phyloP scores from a whole-genome alignment of 2,113 vertebrate genomes.

The Poeciliopsis retropinna region DNA sequence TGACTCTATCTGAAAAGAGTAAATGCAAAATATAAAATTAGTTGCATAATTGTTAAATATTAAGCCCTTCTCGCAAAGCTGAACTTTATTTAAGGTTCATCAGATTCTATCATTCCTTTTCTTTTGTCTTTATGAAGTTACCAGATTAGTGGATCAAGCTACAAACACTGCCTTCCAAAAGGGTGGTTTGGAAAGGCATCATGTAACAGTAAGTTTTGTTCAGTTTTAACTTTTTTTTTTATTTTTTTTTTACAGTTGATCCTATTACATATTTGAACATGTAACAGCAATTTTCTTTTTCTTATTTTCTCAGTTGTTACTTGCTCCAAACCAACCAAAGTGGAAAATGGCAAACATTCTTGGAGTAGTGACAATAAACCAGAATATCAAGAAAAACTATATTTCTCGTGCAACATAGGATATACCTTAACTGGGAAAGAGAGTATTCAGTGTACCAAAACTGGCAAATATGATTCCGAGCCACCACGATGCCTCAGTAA shows the following conservation, averaged over 20 bases:
- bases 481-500: slow-evolving; percentile 71
- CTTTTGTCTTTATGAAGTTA: slow-evolving; percentile 53
- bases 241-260: background rate
- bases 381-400: slow-evolving; percentile 28
- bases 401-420: slow-evolving; percentile 52
- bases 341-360: slow-evolving; percentile 30
- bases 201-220: slow-evolving; percentile 62
- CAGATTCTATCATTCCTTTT: background rate
- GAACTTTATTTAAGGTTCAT: too few relatives aligned
- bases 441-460: slow-evolving; percentile 30
- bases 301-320: slow-evolving; percentile 43
- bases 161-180: slow-evolving; percentile 17
- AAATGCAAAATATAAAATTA: too few relatives aligned
- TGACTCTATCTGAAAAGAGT: too few relatives aligned
- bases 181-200: slow-evolving; percentile 57
- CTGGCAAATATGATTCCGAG: slow-evolving; percentile 29
- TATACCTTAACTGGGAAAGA: slow-evolving; percentile 47
- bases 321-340: slow-evolving; percentile 22
- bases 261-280: too few relatives aligned
- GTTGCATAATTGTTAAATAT: too few relatives aligned
- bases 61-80: too few relatives aligned
- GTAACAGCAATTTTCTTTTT: background rate
- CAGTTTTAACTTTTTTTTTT: slow-evolving; percentile 1
- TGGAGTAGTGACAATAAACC: background rate
- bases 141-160: slow-evolving; percentile 34